phyloP scores from a whole-genome alignment of 2,113 vertebrate genomes.

The Silurus glanis region DNA sequence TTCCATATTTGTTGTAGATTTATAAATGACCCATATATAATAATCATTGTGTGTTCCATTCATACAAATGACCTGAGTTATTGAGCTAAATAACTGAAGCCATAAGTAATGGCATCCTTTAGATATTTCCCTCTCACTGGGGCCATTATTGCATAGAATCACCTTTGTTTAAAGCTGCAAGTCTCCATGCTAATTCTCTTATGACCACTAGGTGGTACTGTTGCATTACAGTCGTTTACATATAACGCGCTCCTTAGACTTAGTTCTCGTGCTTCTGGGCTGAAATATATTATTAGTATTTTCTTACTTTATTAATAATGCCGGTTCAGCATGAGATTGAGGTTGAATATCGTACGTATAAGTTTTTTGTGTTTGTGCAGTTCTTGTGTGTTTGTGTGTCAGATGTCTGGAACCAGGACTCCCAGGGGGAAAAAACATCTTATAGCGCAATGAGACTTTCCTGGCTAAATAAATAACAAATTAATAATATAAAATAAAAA shows the following conservation, averaged over 20 bases:
- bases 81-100: background rate
- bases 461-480: too few relatives aligned
- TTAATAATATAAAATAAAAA: background rate
- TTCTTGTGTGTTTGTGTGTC: too few relatives aligned
- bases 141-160: too few relatives aligned
- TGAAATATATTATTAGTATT: background rate
- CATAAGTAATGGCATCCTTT: background rate
- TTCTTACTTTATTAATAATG: background rate
- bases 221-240: background rate
- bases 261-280: too few relatives aligned
- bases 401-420: too few relatives aligned
- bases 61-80: background rate
- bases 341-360: background rate
- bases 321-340: background rate
- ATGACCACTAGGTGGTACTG: background rate
- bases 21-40: background rate
- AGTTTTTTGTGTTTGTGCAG: too few relatives aligned
- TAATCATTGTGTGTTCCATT: background rate
- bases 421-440: too few relatives aligned
- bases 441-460: too few relatives aligned
- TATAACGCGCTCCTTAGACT: background rate
- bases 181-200: background rate
- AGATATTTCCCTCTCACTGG: background rate
- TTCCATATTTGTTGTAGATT: background rate
- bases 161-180: too few relatives aligned